A percentile compares a stretch with the other conserved stretches of the same genome.
Evolutionary conservation across 2,888 invertebrate species (phyloP).

Genomic region (Seladonia tumulorum): DNA sequence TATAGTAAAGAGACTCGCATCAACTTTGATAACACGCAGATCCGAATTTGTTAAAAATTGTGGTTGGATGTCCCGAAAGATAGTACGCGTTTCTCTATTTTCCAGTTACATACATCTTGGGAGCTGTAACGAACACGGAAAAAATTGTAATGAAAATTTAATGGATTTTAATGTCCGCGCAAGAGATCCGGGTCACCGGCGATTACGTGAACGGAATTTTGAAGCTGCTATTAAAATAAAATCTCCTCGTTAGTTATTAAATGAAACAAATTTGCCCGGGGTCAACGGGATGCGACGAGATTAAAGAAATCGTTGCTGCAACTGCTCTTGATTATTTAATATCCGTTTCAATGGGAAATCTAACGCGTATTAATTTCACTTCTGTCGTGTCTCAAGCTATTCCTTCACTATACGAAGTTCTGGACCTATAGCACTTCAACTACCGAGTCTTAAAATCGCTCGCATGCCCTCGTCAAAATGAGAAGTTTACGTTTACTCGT

Average conservation of each 20-base stretch:
- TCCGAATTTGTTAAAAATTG: neutral
- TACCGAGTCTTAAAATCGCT: no score
- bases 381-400: neutral
- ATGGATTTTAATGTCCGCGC: neutral
- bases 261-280: conserved; percentile 1
- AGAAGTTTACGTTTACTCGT: no score
- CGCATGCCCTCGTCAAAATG: no score
- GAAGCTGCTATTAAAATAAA: conserved; percentile 11
- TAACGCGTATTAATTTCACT: neutral
- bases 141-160: conserved; percentile 4
- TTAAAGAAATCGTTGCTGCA: neutral
- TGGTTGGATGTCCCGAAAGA: neutral
- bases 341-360: neutral
- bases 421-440: no score
- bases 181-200: neutral
- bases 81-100: neutral
- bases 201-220: conserved; percentile 26
- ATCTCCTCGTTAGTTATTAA: neutral
- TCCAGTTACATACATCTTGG: neutral
- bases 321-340: neutral
- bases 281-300: neutral
- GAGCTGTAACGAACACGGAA: neutral
- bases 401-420: neutral
- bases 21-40: neutral
- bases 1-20: neutral